A percentile compares a stretch with the other conserved stretches of the same genome.
These are phyloP conservation scores for Araneus ventricosus DNA, from an alignment of 1,140 invertebrate species.

Conservation along the genomic window DNA sequence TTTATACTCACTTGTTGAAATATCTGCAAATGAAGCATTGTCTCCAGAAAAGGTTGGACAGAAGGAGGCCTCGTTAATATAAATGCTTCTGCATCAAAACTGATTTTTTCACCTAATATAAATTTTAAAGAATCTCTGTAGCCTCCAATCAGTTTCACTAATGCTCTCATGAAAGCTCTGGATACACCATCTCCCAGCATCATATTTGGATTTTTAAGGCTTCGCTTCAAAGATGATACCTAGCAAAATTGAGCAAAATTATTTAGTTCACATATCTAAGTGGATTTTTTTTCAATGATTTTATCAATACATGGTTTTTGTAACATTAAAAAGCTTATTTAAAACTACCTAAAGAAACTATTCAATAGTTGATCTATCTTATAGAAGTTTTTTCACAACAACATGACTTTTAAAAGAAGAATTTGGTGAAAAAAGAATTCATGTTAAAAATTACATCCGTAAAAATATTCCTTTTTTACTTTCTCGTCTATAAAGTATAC, in stretches of 20 bases:
- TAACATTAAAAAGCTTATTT: too few relatives aligned
- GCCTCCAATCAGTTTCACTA: constrained; percentile 93
- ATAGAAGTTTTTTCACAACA: too few relatives aligned
- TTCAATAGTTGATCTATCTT: too few relatives aligned
- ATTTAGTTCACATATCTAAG: too few relatives aligned
- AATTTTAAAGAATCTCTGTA: constrained; percentile 92
- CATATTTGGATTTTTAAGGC: constrained; percentile 81
- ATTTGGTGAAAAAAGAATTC: too few relatives aligned
- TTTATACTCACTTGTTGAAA: constrained; percentile 85
- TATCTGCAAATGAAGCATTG: constrained; percentile 96
- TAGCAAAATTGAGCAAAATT: constrained; percentile 64
- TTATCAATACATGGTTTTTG: too few relatives aligned
- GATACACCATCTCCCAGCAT: constrained; percentile 93
- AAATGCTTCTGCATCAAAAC: constrained; percentile 92
- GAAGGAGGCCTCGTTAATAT: constrained; percentile 89
- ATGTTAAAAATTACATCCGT: too few relatives aligned
- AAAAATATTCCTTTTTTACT: too few relatives aligned
- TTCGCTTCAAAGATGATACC: constrained; percentile 80
- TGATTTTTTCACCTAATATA: constrained; percentile 83
- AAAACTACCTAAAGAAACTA: too few relatives aligned
- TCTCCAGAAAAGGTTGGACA: constrained; percentile 92
- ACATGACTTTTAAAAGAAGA: too few relatives aligned
- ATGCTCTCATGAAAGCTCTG: constrained; percentile 91
- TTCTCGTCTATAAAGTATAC: too few relatives aligned
- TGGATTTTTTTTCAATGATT: too few relatives aligned